These are phyloP conservation scores for Buphagus erythrorhynchus DNA, from an alignment of 2,797 vertebrate species.

Conservation along the genomic window DNA sequence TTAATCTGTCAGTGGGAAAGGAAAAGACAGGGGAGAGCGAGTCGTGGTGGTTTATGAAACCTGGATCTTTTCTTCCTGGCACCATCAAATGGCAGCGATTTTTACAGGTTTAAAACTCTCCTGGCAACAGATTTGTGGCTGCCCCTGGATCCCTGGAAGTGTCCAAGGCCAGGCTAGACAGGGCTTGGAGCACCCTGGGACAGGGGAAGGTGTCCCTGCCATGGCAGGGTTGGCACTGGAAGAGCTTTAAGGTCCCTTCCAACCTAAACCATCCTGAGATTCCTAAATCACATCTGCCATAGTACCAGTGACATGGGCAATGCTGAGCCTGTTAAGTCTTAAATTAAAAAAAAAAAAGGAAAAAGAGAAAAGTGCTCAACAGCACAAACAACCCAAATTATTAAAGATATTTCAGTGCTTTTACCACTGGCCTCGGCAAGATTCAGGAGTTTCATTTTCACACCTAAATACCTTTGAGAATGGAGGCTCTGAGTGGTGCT, in stretches of 20 bases:
- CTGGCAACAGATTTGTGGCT: not conserved
- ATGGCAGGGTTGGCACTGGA: not conserved
- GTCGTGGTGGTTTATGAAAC: not conserved
- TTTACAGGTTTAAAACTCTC: not conserved
- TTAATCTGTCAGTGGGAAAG: constrained; percentile 31
- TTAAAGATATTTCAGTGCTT: not conserved
- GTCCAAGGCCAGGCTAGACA: rapidly evolving
- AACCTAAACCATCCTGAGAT: not conserved
- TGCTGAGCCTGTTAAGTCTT: not conserved
- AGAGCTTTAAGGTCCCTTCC: not conserved
- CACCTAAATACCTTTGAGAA: constrained; percentile 10
- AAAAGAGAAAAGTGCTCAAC: not conserved
- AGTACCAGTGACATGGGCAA: not conserved
- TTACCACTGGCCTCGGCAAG: not conserved
- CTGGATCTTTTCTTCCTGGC: not conserved
- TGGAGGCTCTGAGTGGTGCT: not conserved
- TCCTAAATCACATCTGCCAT: not conserved
- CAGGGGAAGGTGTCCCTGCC: not conserved
- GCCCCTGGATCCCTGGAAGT: not conserved
- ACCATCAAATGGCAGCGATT: not conserved
- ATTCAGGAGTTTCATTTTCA: constrained; percentile 22
- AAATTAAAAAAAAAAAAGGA: not conserved
- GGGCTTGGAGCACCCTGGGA: not conserved
- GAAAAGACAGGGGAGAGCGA: not conserved
- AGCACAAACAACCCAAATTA: not conserved